Percentiles rank a stretch among this genome's conserved stretches.
phyloP scores from a whole-genome alignment of 2,797 vertebrate genomes.

The Hylomyscus alleni region DNA sequence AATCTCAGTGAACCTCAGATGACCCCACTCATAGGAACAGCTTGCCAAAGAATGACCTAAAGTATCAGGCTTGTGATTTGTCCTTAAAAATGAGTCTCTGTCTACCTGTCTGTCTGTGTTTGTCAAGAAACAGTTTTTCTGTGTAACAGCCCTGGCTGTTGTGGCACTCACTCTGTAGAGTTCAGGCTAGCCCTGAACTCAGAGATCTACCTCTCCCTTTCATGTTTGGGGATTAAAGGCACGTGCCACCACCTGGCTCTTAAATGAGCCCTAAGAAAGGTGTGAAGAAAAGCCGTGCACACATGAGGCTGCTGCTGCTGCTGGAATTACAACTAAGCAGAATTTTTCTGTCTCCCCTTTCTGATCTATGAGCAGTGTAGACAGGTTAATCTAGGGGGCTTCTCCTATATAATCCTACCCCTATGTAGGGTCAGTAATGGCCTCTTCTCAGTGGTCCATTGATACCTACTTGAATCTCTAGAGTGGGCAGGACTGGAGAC shows the following conservation, averaged over 20 bases:
- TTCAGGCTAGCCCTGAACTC: neutral
- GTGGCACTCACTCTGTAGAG: neutral
- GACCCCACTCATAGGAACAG: neutral
- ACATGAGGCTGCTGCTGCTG: neutral
- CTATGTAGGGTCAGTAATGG: neutral
- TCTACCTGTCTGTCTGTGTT: neutral
- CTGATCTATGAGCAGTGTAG: neutral
- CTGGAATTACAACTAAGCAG: neutral
- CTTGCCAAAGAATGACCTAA: neutral
- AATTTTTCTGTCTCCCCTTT: neutral
- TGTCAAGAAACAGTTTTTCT: neutral
- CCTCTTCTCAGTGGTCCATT: neutral
- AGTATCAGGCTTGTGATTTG: neutral
- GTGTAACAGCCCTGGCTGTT: neutral
- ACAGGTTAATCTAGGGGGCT: neutral
- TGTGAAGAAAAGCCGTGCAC: neutral
- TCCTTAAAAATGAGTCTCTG: neutral
- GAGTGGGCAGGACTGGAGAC: neutral
- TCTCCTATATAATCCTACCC: neutral
- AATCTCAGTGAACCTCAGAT: neutral
- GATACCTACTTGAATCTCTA: neutral
- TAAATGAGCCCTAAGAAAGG: neutral
- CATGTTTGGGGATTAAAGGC: neutral
- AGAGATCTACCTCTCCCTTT: neutral
- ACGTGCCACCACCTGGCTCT: neutral